Base-by-base conservation (phyloP, 1,140 invertebrate genomes). In the Elysia chlorotica region DNA sequence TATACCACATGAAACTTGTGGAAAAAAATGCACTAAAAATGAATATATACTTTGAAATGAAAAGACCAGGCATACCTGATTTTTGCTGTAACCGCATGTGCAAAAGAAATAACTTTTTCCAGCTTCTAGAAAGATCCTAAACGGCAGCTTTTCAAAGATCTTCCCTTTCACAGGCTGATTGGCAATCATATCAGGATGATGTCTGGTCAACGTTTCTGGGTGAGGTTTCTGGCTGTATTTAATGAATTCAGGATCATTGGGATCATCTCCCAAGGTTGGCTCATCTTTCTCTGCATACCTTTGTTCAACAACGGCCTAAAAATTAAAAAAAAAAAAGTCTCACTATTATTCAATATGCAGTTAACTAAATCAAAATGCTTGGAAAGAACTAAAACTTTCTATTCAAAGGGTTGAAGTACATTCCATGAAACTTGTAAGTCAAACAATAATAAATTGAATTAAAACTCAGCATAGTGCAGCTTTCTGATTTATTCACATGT, bases 61-160 rank as follows among this genome's bases (percentile, higher is more conserved):
- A 48, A 10, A 48, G 10, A 14, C 41, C 41, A 63, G 21, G 19
- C 31, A 56, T 85, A 91, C 91, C 89, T 92, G 96, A 66, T 87
- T 91, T 79, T 96, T 93, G 79, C 96, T 98, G 67, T 92, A 91
- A 2, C 98, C 97, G 89, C 98, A 99, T 2, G 93, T 86, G 87
- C 97, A 99, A 96, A 96, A 99, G 21, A 89, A 85, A 86, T 99
- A 99, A 54, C 86, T 91, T 88, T 97, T 97, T 31, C 91, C 92
- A 86, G 88, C 88, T 81, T 93, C 89, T 48, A 95, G 89, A 5
- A 80, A 86, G 31, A 95, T 88, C 87, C 92, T 95, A 75, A 96
- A 96, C 1, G 97, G 96, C 81, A 94, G 95, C 81, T 93, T 95
- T 79, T 97, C 95, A 75, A 79, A 81, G 23, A 83, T 76, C 65